Base-by-base conservation (phyloP, 2,113 vertebrate genomes). In the Pollimyrus isidori region DNA sequence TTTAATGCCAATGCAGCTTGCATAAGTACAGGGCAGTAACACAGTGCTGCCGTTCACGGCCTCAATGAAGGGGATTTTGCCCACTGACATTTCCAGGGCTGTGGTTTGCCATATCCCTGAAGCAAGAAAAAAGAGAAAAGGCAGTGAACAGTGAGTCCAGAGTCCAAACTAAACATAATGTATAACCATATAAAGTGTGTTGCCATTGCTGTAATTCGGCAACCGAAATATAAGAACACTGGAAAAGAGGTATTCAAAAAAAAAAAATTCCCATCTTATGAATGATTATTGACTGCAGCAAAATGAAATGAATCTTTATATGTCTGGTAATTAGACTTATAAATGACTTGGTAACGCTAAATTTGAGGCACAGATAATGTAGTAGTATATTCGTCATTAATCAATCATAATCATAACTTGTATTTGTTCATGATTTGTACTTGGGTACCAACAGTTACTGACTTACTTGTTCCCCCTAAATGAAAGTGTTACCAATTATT, bases 31-130 rank as follows among this genome's bases (percentile, higher is more conserved):
- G 76, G 97, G 97, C 91, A 99, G 92, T 90, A 96, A 92, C 62
- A 99, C 95, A 0, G 97, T 93, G 6, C 97, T 96, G 91, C 97
- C 97, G 0, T 99, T 99, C 90, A 98, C 95, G 0, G 97, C 97
- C 23, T 93, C 95, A 88, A 98, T 92, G 23, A 94, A 96, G 45
- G 96, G 94, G 73, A 97, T 92, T 92, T 99, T 99, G 56, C 98
- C 98, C 50, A 97, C 97, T 0, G 91, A 94, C 92, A 99, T 98
- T 92, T 99, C 98, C 91, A 99, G 91, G 17, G 96, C 92, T 2
- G 96, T 91, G 87, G 93, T 50, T 45, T 91, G 90, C 93, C 93
- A 94, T 87, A 91, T 23, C 39, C 92, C 96, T 96, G 91, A 62
- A 58, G n/a, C 19, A 85, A 82, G 94, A 1, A 1, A 95, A 93